Evolutionary conservation across 2,113 vertebrate genomes (phyloP), one percentile per base, ranked within the genome.

Genomic region (Lucifuga dentata): DNA sequence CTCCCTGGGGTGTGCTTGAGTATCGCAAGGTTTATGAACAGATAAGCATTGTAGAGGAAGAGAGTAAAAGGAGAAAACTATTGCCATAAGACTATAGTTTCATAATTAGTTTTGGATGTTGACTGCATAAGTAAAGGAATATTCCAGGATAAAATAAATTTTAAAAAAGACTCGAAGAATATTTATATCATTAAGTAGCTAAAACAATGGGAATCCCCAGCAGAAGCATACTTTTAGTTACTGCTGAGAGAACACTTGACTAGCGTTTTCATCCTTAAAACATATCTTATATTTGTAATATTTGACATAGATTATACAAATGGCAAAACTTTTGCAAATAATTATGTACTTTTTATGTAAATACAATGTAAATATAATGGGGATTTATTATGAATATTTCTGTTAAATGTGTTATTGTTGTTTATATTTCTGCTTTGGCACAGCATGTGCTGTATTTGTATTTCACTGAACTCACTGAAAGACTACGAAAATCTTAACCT

Each of bases 1-100:
- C 48, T 72, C 73, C 41, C 0, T 46, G 16, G 71, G 84, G 81
- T 3, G 8, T 44, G 26, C 7, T 7, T 29, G 26, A 29, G 26
- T 3, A 29, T 43, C 24, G 41, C 17, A 58, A 46, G 48, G 0
- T 52, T 62, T 58, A 53, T 32, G 70, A 74, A 74, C 70, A 2
- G 2, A 69, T 1, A 13, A 15, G 26, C 76, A 58, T 45, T 3
- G 16, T 6, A 23, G 44, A 35, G 16, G 51, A 61, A 67, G n/a
- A 45, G 16, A 49, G 32, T 8, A 33, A 16, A 19, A 15, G 64
- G 32, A 0, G 1, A 24, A 23, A 20, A 45, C 11, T 2, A 12
- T 44, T 44, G n/a, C n/a, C 9, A 0, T 9, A 17, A 8, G 5
- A 7, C 29, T 40, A 29, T 29, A 29, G 26, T 29, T 29, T 3